Evolutionary conservation across 2,888 invertebrate genomes (phyloP).

Genomic region (Epinotia nisella): DNA sequence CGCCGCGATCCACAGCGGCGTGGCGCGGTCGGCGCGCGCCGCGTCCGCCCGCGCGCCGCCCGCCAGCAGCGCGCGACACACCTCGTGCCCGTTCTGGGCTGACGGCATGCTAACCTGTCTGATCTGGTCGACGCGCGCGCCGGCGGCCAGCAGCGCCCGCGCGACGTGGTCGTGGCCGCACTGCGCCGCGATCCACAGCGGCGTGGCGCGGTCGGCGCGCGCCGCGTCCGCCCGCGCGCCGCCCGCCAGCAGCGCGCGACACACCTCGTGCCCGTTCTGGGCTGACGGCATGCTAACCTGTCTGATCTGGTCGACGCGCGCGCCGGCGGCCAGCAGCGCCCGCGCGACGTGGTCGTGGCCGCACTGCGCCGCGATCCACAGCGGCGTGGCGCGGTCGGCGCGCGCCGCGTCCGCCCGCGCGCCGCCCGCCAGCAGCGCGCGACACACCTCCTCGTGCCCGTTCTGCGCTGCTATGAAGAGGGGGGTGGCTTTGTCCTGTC

Average conservation of each 20-base stretch:
- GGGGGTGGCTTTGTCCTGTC: constrained; percentile 95
- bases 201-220: constrained; percentile 93
- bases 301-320: constrained; percentile 91
- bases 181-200: constrained; percentile 97
- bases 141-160: constrained; percentile 89
- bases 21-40: too few relatives aligned
- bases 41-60: too few relatives aligned
- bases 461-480: constrained; percentile 97
- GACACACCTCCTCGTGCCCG: constrained; percentile 93
- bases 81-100: too few relatives aligned
- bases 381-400: constrained; percentile 93
- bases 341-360: constrained; percentile 93
- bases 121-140: constrained; percentile 92
- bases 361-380: constrained; percentile 98
- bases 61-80: too few relatives aligned
- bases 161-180: constrained; percentile 96
- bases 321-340: constrained; percentile 90
- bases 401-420: constrained; percentile 90
- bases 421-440: constrained; percentile 89
- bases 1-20: too few relatives aligned
- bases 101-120: constrained; percentile 88
- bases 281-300: constrained; percentile 88
- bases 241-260: constrained; percentile 81
- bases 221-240: constrained; percentile 85
- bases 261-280: too few relatives aligned